Base-by-base conservation (phyloP, 2,797 vertebrate species). In the Diglossa cyanea region DNA sequence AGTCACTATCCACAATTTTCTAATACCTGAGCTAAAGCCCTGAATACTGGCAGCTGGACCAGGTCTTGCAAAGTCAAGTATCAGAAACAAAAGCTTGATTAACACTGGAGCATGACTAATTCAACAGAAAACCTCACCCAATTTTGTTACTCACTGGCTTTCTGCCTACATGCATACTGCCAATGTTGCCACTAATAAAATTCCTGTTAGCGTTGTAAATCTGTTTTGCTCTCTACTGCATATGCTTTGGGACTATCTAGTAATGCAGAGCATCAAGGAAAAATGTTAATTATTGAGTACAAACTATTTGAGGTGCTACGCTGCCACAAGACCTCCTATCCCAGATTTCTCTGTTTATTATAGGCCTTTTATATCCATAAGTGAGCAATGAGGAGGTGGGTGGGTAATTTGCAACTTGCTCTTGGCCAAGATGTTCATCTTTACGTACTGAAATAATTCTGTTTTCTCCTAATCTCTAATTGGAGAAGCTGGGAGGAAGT, bases 221-320 rank as follows among this genome's bases (percentile, higher is more conserved):
- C 83, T 93, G 78, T 88, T 91, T 68, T 81, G 35, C 50, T 87
- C 33, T 93, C 48, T 89, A 8, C 81, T 95, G 60, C 65, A 92
- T 93, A 92, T 95, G 51, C 70, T 83, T 91, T 81, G 57, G 74
- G 89, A 92, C 82, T 89, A 80, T 88, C 82, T 80, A 66, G 55
- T 92, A 93, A 97, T 97, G 93, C 75, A 95, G 94, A 93, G 50
- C 78, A 85, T 86, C 82, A 73, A 87, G 76, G 63, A 85, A 91
- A 96, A 94, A 95, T 88, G 54, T 80, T 93, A 94, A 65, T 95
- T 86, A 83, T 75, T 94, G 87, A 96, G 78, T 81, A 68, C 20
- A 76, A 96, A 92, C 54, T 48, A 50, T 94, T 90, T 63, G 77
- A 94, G 86, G 60, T 70, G 90, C 83, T 87, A 82, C 11, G 7